These are phyloP conservation scores for Galbula dea DNA, from an alignment of 2,113 vertebrate genomes.

Conservation along the genomic window DNA sequence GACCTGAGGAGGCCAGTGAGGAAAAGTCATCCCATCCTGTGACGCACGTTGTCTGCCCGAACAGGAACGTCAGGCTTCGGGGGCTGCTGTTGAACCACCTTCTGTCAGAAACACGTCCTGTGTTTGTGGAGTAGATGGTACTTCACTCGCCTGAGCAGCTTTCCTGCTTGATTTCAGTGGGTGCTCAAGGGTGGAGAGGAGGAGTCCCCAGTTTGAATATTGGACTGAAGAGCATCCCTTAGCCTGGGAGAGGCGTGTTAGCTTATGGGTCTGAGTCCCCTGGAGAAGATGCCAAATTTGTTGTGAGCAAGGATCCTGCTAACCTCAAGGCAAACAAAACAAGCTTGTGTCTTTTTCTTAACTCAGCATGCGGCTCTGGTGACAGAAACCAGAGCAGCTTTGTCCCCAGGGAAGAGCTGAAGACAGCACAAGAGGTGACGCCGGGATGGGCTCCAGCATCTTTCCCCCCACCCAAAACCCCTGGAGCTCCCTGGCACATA, in stretches of 20 bases:
- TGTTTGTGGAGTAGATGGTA: neutral
- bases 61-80: neutral
- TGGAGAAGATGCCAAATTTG: neutral
- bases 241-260: neutral
- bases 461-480: neutral
- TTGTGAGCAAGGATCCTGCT: neutral
- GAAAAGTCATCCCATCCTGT: conserved; percentile 49
- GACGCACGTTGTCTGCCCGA: neutral
- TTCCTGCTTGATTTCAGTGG: neutral
- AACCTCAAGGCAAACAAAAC: neutral
- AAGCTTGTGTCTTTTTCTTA: neutral
- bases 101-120: neutral
- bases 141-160: neutral
- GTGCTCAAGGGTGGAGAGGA: neutral
- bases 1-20: neutral
- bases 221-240: neutral
- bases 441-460: neutral
- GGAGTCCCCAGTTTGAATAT: neutral
- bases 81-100: neutral
- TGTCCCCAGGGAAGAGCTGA: neutral
- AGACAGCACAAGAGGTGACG: neutral
- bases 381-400: neutral
- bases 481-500: neutral
- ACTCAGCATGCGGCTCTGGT: neutral
- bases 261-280: accelerated